Conservation (phyloP, 2,888 invertebrate species). For the Plagiodera versicolora region DNA sequence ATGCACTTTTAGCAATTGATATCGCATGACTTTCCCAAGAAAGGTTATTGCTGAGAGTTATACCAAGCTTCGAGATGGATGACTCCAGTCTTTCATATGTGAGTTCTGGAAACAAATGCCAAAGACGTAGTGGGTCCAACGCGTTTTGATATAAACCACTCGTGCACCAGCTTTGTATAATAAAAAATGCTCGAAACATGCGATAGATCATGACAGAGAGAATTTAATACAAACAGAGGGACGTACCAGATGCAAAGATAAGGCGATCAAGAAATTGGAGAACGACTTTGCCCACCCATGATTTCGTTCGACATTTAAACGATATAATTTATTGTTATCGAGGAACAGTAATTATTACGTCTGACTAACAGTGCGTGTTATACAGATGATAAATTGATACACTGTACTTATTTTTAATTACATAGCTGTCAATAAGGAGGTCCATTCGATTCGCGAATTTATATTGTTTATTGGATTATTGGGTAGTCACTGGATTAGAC, state of each 20-base stretch:
- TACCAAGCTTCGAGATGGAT: too few relatives aligned
- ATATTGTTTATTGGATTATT: neutral
- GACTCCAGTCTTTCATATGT: too few relatives aligned
- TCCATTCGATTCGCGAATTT: neutral
- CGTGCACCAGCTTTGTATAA: constrained; percentile 9
- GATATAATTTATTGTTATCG: constrained; percentile 49
- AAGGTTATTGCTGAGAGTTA: too few relatives aligned
- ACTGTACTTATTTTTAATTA: neutral
- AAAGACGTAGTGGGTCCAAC: too few relatives aligned
- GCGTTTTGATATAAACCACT: neutral
- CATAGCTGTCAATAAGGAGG: neutral
- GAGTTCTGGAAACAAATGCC: too few relatives aligned
- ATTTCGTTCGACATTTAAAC: constrained; percentile 47
- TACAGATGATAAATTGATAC: neutral
- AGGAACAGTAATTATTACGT: constrained; percentile 51
- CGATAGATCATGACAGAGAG: constrained; percentile 43
- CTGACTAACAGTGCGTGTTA: constrained; percentile 34
- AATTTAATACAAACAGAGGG: constrained; percentile 50
- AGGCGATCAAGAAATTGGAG: constrained; percentile 48
- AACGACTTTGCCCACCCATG: constrained; percentile 52
- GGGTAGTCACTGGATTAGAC: too few relatives aligned
- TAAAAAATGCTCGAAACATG: constrained; percentile 33
- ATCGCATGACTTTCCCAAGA: too few relatives aligned
- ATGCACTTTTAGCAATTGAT: too few relatives aligned
- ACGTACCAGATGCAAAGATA: constrained; percentile 47